Percentiles rank a stretch among this genome's conserved stretches.
Conservation (phyloP, 2,888 invertebrate species). For the Eilema sororculum region DNA sequence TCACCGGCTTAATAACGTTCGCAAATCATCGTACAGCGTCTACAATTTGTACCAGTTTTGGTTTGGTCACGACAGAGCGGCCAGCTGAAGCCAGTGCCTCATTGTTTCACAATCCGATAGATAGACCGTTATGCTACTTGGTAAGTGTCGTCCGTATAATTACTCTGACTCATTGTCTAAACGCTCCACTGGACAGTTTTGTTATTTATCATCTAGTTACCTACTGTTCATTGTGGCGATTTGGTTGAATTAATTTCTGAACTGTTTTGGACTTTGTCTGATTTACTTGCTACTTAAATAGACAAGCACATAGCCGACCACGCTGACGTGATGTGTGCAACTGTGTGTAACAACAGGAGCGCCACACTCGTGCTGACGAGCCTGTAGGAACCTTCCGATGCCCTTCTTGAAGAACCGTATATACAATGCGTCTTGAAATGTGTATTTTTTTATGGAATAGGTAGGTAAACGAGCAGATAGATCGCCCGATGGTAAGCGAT, state of each 20-base stretch:
- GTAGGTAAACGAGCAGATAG: too few relatives aligned
- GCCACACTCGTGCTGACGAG: too few relatives aligned
- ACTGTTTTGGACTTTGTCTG: slow-evolving; percentile 33
- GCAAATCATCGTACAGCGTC: slow-evolving; percentile 37
- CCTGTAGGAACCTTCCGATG: too few relatives aligned
- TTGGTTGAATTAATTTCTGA: slow-evolving; percentile 47
- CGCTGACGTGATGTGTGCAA: too few relatives aligned
- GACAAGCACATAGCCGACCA: too few relatives aligned
- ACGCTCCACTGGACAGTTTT: slow-evolving; percentile 53
- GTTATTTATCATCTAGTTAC: slow-evolving; percentile 56
- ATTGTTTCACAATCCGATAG: slow-evolving; percentile 56
- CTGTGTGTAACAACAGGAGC: too few relatives aligned
- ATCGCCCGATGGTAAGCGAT: too few relatives aligned
- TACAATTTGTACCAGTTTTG: slow-evolving; percentile 55
- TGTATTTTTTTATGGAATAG: too few relatives aligned
- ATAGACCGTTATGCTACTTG: slow-evolving; percentile 63
- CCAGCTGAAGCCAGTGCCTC: slow-evolving; percentile 39
- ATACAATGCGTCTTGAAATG: background rate
- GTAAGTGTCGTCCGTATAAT: slow-evolving; percentile 66
- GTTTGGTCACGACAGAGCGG: slow-evolving; percentile 57
- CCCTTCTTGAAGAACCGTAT: too few relatives aligned
- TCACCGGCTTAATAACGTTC: slow-evolving; percentile 28
- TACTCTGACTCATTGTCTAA: slow-evolving; percentile 67
- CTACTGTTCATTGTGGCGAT: slow-evolving; percentile 44
- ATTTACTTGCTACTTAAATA: too few relatives aligned